Percentiles rank a stretch among this genome's conserved stretches.
Evolutionary conservation across 2,113 vertebrate genomes (phyloP).

Genomic region (Leiothrix lutea): DNA sequence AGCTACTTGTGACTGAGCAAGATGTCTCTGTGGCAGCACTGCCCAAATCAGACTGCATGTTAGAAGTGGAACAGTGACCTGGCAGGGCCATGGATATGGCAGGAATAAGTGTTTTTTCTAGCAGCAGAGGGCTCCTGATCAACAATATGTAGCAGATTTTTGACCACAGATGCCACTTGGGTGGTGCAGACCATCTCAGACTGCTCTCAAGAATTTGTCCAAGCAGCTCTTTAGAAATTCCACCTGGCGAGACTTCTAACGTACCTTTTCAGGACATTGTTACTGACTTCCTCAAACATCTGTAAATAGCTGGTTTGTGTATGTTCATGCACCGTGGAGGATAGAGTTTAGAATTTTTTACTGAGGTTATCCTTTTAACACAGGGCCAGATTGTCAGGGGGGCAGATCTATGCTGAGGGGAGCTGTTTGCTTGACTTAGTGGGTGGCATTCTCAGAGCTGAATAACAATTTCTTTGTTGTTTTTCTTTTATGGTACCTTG

Average conservation of each 20-base stretch:
- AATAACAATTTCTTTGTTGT: conserved; percentile 57
- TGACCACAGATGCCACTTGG: conserved; percentile 33
- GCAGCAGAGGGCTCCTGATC: neutral
- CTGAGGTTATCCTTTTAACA: conserved; percentile 46
- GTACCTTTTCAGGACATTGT: conserved; percentile 38
- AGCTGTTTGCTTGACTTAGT: conserved; percentile 31
- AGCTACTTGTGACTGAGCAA: neutral
- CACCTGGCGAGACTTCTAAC: conserved; percentile 43
- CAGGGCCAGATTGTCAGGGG: conserved; percentile 20
- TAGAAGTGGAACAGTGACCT: neutral
- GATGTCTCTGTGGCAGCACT: neutral
- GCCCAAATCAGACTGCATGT: neutral
- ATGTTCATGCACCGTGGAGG: conserved; percentile 57
- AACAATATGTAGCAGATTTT: neutral
- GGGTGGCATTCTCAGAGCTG: conserved; percentile 24
- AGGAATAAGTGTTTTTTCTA: neutral
- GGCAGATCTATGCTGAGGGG: neutral
- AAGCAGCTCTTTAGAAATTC: conserved; percentile 45
- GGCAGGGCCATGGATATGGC: neutral
- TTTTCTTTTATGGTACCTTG: conserved; percentile 32
- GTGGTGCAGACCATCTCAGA: conserved; percentile 21
- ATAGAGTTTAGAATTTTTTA: conserved; percentile 56
- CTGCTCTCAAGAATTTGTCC: conserved; percentile 26
- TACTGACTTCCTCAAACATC: conserved; percentile 20
- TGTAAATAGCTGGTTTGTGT: conserved; percentile 54